Base-by-base conservation (phyloP, 2,888 invertebrate genomes). In the Meta bourneti region DNA sequence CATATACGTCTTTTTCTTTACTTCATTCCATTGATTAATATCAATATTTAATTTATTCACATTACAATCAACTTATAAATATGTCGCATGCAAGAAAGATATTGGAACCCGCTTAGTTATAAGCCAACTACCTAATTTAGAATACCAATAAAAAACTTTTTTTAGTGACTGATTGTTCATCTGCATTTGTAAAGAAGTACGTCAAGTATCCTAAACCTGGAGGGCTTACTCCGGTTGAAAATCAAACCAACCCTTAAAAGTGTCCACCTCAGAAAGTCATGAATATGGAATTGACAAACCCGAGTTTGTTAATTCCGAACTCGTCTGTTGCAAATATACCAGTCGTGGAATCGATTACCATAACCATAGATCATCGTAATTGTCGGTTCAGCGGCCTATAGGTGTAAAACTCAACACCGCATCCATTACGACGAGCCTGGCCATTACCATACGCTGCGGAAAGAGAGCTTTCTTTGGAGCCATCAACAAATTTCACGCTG, bases 361-460 rank as follows among this genome's bases (percentile, higher is more conserved):
- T 8, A 19, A 7, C 78, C 83, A 89, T 89, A 83, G 52, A 89
- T 89, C 89, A 90, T 84, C 72, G 48, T 52, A 77, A 89, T 89
- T 83, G 61, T 72, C 19, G 80, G 79, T 79, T 78, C 78, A 61
- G 78, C 77, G 8, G 52, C 78, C 72, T 54, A 52, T 71, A 78
- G 78, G 89, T 72, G 84, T 79, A 77, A 78, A 90, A 90, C 83
- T 90, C 89, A 90, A 83, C 89, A 79, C 89, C 78, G 79, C n/a
- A 90, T 90, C 79, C 78, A 90, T 84, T 90, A 79, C 7, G 4
- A 19, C 48, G 78, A 71, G n/a, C 51, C 48, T 16, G 1, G 19
- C 7, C n/a, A 84, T 84, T 82, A 61, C 6, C 75, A 84, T 84
- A 84, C 52, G 7, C 49, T 11, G 13, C n/a, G 16, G 16, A 19